A percentile compares a stretch with the other conserved stretches of the same genome.
These are phyloP conservation scores for Lingula anatina DNA, from an alignment of 2,888 invertebrate genomes.

Conservation along the genomic window DNA sequence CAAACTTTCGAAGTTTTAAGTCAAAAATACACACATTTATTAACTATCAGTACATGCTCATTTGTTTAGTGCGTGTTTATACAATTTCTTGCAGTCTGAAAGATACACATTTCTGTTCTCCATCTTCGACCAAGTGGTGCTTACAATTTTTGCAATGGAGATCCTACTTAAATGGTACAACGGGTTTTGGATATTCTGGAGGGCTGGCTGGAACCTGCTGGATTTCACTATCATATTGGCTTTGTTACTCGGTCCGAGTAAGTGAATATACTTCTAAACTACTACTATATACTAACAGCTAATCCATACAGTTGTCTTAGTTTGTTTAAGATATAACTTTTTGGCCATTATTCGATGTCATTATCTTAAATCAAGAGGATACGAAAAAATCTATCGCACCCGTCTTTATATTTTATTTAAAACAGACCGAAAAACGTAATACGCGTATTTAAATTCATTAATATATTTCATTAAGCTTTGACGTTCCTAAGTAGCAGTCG, in stretches of 20 bases:
- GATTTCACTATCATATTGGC: slow-evolving; percentile 28
- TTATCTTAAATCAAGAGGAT: no score
- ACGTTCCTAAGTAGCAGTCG: slow-evolving; percentile 12
- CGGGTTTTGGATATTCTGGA: slow-evolving; percentile 40
- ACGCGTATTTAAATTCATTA: not conserved
- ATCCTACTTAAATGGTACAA: slow-evolving; percentile 38
- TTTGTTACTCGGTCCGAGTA: slow-evolving; percentile 20
- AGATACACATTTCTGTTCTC: slow-evolving; percentile 15
- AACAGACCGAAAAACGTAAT: no score
- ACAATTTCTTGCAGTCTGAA: slow-evolving; percentile 14
- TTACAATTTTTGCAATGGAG: slow-evolving; percentile 35
- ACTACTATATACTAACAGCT: no score
- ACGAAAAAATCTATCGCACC: no score
- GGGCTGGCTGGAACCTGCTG: slow-evolving; percentile 37
- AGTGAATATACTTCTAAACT: slow-evolving; percentile 4
- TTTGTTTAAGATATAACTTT: no score
- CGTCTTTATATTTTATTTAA: no score
- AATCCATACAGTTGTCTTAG: no score
- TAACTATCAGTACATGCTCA: no score
- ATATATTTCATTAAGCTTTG: slow-evolving; percentile 1
- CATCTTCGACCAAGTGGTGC: slow-evolving; percentile 29
- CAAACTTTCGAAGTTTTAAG: no score
- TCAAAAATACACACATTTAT: no score
- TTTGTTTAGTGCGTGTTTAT: not conserved
- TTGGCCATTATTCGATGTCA: no score